A percentile compares a stretch with the other conserved stretches of the same genome.
Conservation (phyloP, 1,140 invertebrate genomes). For the Lepidostoma basale region DNA sequence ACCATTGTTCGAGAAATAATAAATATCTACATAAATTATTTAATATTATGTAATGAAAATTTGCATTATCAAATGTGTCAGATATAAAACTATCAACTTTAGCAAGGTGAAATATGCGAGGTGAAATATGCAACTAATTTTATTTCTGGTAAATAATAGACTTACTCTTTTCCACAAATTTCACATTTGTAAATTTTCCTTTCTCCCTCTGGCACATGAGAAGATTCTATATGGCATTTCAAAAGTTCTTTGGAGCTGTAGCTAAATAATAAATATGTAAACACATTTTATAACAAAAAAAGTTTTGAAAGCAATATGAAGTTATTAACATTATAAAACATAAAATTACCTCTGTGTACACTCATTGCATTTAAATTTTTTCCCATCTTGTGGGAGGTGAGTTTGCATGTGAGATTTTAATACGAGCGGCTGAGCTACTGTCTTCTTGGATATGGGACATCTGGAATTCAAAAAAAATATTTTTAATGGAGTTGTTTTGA, state of each 20-base stretch:
- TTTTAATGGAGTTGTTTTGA: neutral
- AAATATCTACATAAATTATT: no score
- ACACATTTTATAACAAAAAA: neutral
- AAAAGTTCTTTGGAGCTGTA: conserved; percentile 30
- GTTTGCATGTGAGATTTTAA: conserved; percentile 39
- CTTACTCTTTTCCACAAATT: conserved; percentile 39
- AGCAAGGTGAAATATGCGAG: no score
- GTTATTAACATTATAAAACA: conserved; percentile 30
- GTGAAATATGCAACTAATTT: no score
- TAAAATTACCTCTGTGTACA: conserved; percentile 35
- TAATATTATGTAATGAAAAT: neutral
- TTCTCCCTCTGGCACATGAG: conserved; percentile 31
- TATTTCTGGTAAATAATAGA: neutral
- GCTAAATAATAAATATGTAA: conserved; percentile 7
- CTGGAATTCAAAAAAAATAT: conserved; percentile 4
- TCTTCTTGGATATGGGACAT: conserved; percentile 43
- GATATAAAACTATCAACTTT: neutral
- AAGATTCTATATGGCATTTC: conserved; percentile 29
- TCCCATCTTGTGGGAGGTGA: conserved; percentile 36
- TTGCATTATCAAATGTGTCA: neutral
- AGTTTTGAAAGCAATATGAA: neutral
- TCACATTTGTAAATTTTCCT: conserved; percentile 29
- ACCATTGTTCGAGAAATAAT: no score
- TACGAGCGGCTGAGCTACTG: conserved; percentile 32
- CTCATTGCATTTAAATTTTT: conserved; percentile 36